Evolutionary conservation across 2,113 vertebrate species (phyloP).

Genomic region (Mandrillus leucophaeus): DNA sequence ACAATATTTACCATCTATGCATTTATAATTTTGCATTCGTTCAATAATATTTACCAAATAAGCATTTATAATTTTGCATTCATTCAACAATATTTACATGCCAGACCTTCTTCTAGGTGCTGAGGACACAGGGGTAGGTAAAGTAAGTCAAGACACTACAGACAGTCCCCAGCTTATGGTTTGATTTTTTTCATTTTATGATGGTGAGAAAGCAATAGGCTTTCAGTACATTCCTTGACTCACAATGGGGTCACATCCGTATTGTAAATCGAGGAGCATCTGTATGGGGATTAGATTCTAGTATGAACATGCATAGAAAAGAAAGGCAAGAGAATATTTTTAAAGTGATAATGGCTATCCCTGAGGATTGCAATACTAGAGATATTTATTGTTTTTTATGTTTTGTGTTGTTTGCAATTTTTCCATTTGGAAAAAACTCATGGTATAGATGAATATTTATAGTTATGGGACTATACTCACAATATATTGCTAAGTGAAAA

Average conservation of each 20-base stretch:
- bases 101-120: not conserved
- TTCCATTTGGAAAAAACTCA: not conserved
- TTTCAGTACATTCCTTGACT: not conserved
- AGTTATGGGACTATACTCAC: not conserved
- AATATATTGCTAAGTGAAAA: not conserved
- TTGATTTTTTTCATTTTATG: not conserved
- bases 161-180: not conserved
- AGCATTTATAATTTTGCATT: not conserved
- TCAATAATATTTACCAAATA: conserved; percentile 2
- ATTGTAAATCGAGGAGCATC: not conserved
- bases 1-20: not conserved
- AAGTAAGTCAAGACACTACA: not conserved
- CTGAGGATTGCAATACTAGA: not conserved
- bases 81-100: not conserved
- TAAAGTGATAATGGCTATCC: not conserved
- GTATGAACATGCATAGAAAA: rapidly evolving
- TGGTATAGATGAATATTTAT: not conserved
- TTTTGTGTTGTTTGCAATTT: not conserved
- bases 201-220: not conserved
- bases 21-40: not conserved
- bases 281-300: not conserved
- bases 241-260: not conserved
- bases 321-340: not conserved
- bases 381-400: not conserved
- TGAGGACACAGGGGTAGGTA: not conserved